These are phyloP conservation scores for Callyntrura sp. DNA, from an alignment of 2,888 invertebrate species.

Conservation along the genomic window DNA sequence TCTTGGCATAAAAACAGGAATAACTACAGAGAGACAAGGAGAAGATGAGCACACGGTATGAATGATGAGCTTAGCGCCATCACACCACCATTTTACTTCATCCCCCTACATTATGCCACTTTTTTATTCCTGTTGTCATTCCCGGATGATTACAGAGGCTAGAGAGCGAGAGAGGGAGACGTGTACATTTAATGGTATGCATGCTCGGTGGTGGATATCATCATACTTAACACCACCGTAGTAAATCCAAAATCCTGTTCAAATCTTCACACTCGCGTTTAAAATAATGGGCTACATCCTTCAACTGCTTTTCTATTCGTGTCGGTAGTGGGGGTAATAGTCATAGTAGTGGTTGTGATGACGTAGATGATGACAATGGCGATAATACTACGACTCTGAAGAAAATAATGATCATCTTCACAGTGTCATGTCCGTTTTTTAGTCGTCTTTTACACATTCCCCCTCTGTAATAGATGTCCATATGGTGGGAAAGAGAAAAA, in stretches of 20 bases:
- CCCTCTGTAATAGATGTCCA: conserved; percentile 10
- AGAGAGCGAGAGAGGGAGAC: not conserved
- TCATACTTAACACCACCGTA: conserved; percentile 48
- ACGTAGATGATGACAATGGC: conserved; percentile 65
- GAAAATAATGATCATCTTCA: conserved; percentile 27
- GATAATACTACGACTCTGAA: conserved; percentile 26
- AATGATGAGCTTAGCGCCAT: conserved; percentile 46
- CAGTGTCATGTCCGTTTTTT: conserved; percentile 50
- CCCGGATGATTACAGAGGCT: conserved; percentile 3
- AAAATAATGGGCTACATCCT: conserved; percentile 73
- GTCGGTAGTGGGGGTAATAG: not conserved
- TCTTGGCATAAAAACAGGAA: not conserved
- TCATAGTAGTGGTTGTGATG: conserved; percentile 36
- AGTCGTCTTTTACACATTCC: not conserved
- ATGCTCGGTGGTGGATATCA: conserved; percentile 16
- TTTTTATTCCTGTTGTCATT: conserved; percentile 48
- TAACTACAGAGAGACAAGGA: not conserved
- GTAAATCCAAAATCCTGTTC: conserved; percentile 70
- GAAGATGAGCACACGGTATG: not conserved
- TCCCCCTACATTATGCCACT: conserved; percentile 21
- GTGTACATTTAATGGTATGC: not conserved
- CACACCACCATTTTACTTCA: conserved; percentile 39
- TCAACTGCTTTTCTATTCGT: conserved; percentile 65
- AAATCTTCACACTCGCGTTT: conserved; percentile 71
- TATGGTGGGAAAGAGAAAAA: conserved; percentile 66